Base-by-base conservation (phyloP, 2,113 vertebrate genomes). In the Muntiacus reevesi region DNA sequence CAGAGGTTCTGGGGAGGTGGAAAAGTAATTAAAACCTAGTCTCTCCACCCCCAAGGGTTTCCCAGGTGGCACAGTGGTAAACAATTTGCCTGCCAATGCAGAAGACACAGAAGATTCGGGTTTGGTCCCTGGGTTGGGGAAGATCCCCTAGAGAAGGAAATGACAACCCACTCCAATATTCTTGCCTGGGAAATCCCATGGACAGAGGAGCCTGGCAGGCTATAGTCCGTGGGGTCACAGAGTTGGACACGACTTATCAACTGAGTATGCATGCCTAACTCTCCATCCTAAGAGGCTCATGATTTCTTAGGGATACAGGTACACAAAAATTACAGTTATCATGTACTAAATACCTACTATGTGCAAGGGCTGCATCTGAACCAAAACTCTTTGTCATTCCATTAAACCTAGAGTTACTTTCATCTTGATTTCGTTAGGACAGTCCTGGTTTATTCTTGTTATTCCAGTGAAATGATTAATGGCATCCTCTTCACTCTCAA, bases 391-490 rank as follows among this genome's bases (percentile, higher is more conserved):
- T 91, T 43, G 33, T 85, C 59, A 89, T 86, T 86, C 3, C 36
- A 67, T 23, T 89, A 71, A 94, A 30, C 60, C 86, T 45, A 57
- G 54, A 87, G 11, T 76, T 85, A 83, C 8, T 50, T 83, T 30
- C 21, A 7, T 97, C 64, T 57, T 89, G 12, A 1, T 85, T 95
- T 93, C 13, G 27, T 33, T 84, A 76, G 19, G 13, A 88, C 25
- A 30, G n/a, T n/a, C 28, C 30, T 94, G 55, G 3, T 86, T 94
- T 94, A 83, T 92, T 97, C 54, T 57, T 95, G 7, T 54, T 88
- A 23, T 91, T 91, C 81, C 60, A 78, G 21, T 43, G 33, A 89
- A 93, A 96, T 97, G 71, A 96, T 94, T 82, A 91, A 59, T 55
- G 88, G 13, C 7, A 95, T 43, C 40, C 15, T 27, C 60, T 95